phyloP scores from a whole-genome alignment of 2,113 vertebrate species.

The Heterotilapia buettikoferi region DNA sequence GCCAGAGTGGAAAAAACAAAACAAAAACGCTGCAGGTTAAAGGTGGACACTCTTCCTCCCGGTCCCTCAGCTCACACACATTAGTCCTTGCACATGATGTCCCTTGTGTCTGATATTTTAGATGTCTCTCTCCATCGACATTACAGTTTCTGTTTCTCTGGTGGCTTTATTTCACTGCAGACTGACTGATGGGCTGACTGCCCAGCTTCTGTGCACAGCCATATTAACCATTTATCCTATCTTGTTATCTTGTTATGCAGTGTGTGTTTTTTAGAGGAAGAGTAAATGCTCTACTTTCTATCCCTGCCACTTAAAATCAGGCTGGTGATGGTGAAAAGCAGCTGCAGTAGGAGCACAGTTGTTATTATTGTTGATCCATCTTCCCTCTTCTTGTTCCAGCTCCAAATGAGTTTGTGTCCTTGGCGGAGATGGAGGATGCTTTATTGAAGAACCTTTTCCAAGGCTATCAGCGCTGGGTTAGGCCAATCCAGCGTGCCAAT shows the following conservation, averaged over 20 bases:
- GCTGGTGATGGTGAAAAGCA: neutral
- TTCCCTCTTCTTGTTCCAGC: slow-evolving; percentile 42
- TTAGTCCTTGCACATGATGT: neutral
- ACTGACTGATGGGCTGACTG: neutral
- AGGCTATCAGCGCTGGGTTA: slow-evolving; percentile 94
- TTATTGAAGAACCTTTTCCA: slow-evolving; percentile 85
- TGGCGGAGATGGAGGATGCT: slow-evolving; percentile 82
- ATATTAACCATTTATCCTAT: neutral
- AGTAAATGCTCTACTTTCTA: neutral
- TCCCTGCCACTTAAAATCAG: neutral
- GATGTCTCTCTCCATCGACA: neutral
- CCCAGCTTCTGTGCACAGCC: neutral
- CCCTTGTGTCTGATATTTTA: neutral
- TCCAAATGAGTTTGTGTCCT: slow-evolving; percentile 69
- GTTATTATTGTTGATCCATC: neutral
- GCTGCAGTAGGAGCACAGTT: neutral
- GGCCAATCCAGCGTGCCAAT: slow-evolving; percentile 84
- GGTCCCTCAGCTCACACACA: neutral
- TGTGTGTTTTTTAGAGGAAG: neutral
- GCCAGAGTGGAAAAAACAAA: neutral
- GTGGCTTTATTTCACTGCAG: neutral
- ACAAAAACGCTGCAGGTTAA: neutral
- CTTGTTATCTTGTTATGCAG: neutral
- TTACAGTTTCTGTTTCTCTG: neutral
- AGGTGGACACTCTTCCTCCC: neutral